Conservation (phyloP, 2,797 vertebrate species). For the Crossoptilon crossoptilon region DNA sequence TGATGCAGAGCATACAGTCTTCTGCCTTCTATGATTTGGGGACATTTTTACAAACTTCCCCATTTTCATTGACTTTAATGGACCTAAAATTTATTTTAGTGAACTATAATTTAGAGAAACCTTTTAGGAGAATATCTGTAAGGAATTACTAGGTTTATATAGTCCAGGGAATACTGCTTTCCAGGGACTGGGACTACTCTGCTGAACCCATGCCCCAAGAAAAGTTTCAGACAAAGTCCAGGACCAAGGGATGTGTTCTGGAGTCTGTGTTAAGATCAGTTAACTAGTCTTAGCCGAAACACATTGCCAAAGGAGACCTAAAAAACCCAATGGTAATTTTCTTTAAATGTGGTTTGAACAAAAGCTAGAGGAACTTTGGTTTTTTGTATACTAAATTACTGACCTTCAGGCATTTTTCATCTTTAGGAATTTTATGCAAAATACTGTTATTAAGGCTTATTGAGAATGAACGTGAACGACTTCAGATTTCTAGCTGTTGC, state of each 20-base stretch:
- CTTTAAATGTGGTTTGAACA: background rate
- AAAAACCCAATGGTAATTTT: background rate
- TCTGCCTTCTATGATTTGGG: background rate
- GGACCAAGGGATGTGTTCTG: background rate
- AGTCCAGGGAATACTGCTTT: background rate
- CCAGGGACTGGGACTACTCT: background rate
- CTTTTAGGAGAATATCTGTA: accelerated
- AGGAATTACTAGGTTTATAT: background rate
- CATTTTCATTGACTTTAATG: background rate
- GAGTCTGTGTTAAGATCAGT: background rate
- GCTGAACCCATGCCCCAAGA: background rate
- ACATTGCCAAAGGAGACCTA: background rate
- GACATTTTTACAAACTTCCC: background rate
- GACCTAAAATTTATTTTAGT: background rate
- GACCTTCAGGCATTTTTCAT: background rate
- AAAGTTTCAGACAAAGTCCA: background rate
- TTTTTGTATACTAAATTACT: background rate
- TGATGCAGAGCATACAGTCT: background rate
- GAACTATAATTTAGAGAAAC: background rate
- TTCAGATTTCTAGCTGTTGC: background rate
- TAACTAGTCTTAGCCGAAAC: background rate
- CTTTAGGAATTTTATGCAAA: background rate
- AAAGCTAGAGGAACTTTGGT: background rate
- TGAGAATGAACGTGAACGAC: background rate
- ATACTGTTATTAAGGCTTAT: background rate